These are phyloP conservation scores for Lissonota sp. DNA, from an alignment of 2,888 invertebrate species.

Conservation along the genomic window DNA sequence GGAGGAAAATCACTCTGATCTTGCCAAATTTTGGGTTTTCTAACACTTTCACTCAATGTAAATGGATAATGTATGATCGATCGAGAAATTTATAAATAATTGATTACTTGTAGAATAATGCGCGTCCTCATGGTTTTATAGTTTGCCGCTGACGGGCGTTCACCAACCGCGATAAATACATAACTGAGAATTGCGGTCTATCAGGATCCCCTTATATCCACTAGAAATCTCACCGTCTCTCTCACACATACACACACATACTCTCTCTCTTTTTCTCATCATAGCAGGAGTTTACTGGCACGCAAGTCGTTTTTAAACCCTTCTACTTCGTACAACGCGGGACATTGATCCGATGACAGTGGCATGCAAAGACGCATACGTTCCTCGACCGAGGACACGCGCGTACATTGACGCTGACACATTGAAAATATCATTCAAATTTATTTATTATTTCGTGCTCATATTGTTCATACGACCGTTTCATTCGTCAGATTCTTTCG, in stretches of 20 bases:
- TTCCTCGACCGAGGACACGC: not conserved
- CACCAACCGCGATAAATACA: constrained; percentile 73
- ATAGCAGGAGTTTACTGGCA: constrained; percentile 8
- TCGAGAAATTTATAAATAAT: not conserved
- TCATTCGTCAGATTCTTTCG: not conserved
- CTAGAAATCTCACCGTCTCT: constrained; percentile 50
- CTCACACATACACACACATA: not conserved
- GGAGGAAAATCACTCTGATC: constrained; percentile 1
- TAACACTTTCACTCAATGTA: constrained; percentile 14
- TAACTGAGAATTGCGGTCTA: constrained; percentile 75
- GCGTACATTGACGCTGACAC: not conserved
- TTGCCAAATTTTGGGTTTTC: not conserved
- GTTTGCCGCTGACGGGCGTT: constrained; percentile 62
- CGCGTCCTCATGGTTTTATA: constrained; percentile 68
- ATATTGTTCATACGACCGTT: not conserved
- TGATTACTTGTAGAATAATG: constrained; percentile 70
- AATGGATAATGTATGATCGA: not conserved
- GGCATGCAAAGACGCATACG: not conserved
- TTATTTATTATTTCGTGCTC: not conserved
- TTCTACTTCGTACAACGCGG: not conserved
- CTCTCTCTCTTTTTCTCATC: constrained; percentile 17
- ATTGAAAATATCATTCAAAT: not conserved
- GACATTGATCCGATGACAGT: not conserved
- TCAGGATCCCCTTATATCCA: constrained; percentile 76
- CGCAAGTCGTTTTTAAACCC: constrained; percentile 12